These are phyloP conservation scores for Poecilia latipinna DNA, from an alignment of 2,113 vertebrate species.

Conservation along the genomic window DNA sequence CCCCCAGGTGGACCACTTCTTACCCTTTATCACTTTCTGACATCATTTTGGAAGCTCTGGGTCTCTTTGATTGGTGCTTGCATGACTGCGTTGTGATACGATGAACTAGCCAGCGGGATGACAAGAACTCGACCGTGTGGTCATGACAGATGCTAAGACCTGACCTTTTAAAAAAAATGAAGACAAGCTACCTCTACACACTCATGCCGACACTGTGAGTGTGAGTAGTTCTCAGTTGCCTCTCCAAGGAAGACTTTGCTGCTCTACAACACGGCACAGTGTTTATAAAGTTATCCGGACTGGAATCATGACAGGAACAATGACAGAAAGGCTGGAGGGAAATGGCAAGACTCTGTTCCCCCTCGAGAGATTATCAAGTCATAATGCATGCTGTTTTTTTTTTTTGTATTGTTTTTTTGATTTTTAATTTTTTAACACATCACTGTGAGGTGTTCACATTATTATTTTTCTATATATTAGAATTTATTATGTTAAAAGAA, in stretches of 20 bases:
- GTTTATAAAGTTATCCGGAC: slow-evolving; percentile 69
- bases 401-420: not conserved
- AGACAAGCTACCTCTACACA: slow-evolving; percentile 73
- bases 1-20: slow-evolving; percentile 58
- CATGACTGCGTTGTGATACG: slow-evolving; percentile 49
- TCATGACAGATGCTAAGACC: slow-evolving; percentile 59
- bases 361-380: slow-evolving; percentile 72
- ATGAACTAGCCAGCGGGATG: slow-evolving; percentile 59
- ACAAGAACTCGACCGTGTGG: slow-evolving; percentile 29
- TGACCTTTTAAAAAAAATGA: slow-evolving; percentile 52
- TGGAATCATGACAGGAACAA: slow-evolving; percentile 64
- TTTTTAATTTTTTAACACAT: slow-evolving; percentile 60
- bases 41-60: slow-evolving; percentile 80
- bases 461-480: slow-evolving; percentile 73
- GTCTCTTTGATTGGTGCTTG: slow-evolving; percentile 70
- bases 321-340: slow-evolving; percentile 61
- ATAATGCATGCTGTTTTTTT: slow-evolving; percentile 70
- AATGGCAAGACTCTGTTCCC: slow-evolving; percentile 64
- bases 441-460: slow-evolving; percentile 79
- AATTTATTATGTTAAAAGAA: slow-evolving; percentile 68
- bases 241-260: slow-evolving; percentile 77
- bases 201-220: slow-evolving; percentile 72
- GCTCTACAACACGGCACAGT: slow-evolving; percentile 78
- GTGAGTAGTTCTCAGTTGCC: slow-evolving; percentile 72
- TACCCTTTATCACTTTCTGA: slow-evolving; percentile 59